These are phyloP conservation scores for Ariolimax columbianus DNA, from an alignment of 2,888 invertebrate species.

Conservation along the genomic window DNA sequence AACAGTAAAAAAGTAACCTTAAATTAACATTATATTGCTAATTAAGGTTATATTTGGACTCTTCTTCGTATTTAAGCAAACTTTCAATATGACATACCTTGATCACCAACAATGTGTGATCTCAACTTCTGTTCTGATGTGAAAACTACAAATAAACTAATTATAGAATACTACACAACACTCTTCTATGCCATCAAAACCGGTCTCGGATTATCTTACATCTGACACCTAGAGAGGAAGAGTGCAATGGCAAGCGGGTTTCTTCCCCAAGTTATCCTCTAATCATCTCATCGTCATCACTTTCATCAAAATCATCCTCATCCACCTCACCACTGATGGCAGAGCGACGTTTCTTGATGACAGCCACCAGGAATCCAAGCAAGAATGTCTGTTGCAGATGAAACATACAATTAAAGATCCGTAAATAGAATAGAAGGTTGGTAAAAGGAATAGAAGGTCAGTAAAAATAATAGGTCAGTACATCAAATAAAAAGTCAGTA, in stretches of 20 bases:
- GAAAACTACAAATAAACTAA: too few relatives aligned
- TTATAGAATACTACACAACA: too few relatives aligned
- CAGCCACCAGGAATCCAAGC: slow-evolving; percentile 72
- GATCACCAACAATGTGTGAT: neutral
- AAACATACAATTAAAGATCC: neutral
- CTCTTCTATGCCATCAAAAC: neutral
- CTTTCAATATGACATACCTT: neutral
- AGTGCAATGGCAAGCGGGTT: neutral
- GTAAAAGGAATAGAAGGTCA: neutral
- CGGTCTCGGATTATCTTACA: neutral
- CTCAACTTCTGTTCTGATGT: neutral
- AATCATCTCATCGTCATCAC: slow-evolving; percentile 69
- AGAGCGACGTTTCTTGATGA: slow-evolving; percentile 70
- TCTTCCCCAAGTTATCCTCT: slow-evolving; percentile 10
- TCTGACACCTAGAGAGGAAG: neutral
- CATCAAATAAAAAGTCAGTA: too few relatives aligned
- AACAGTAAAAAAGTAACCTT: too few relatives aligned
- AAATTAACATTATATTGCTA: too few relatives aligned
- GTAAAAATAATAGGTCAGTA: too few relatives aligned
- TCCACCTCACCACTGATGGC: slow-evolving; percentile 75
- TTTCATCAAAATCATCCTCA: slow-evolving; percentile 74
- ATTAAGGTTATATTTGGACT: too few relatives aligned
- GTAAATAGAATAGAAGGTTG: neutral
- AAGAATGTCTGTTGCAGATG: slow-evolving; percentile 66
- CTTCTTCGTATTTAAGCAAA: neutral